These are phyloP conservation scores for Drosophila virilis DNA, from an alignment of 1,140 invertebrate genomes.

Conservation along the genomic window DNA sequence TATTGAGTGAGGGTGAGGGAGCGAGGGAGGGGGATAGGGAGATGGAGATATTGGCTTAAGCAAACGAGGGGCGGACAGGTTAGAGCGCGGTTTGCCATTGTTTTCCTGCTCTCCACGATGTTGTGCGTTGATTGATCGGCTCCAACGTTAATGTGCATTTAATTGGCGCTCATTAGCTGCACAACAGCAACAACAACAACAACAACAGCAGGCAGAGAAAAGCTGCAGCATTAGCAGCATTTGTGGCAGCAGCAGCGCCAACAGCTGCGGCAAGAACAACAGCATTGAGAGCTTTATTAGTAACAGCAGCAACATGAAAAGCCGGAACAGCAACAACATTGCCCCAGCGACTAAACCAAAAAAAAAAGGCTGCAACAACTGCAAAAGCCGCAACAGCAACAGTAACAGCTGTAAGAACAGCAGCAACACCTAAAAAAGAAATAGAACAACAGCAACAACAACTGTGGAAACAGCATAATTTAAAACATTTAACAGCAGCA, in stretches of 20 bases:
- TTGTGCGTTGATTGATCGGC: slow-evolving; percentile 65
- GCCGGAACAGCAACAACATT: not conserved
- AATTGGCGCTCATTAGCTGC: slow-evolving; percentile 68
- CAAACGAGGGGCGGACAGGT: not conserved
- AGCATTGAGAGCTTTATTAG: not conserved
- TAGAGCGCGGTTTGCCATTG: not conserved
- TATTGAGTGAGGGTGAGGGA: not conserved
- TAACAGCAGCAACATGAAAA: not conserved
- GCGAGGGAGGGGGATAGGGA: not conserved
- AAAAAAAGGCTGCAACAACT: not conserved
- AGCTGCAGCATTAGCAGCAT: too few species aligned
- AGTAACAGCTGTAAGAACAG: not conserved
- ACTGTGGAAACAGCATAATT: not conserved
- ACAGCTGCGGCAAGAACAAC: not conserved
- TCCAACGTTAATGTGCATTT: slow-evolving; percentile 67
- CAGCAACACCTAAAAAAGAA: not conserved
- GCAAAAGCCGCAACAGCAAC: slow-evolving; percentile 1
- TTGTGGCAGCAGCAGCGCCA: not conserved
- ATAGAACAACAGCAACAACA: slow-evolving; percentile 2
- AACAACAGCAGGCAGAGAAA: not conserved
- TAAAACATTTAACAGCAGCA: too few species aligned
- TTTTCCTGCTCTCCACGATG: not conserved
- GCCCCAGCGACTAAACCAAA: not conserved
- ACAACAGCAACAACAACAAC: slow-evolving; percentile 3
- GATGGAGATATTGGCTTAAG: slow-evolving; percentile 2